Evolutionary conservation across 2,113 vertebrate species (phyloP), one percentile per base, ranked within the genome.

Genomic region (Labeo rohita): DNA sequence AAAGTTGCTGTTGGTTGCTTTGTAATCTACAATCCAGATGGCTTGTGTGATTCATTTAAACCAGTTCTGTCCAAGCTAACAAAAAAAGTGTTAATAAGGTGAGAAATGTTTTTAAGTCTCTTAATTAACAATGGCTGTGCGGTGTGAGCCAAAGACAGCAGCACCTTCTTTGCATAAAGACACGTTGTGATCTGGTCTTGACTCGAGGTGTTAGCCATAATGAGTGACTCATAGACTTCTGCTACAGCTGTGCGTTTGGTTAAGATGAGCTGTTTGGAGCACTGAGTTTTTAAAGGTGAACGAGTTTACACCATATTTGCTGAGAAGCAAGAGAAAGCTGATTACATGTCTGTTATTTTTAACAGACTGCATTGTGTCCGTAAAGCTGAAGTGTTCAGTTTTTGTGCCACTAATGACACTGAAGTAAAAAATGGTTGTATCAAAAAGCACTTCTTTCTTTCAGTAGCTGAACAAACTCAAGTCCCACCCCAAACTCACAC

Each of bases 191-290:
- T 34, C 39, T 50, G 79, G 39, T 81, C n/a, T 80, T 66, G 49
- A 63, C 5, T 28, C 12, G 63, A 66, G 79, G 79, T 6, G 39
- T 63, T 81, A 28, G 59, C 23, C 8, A 10, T 81, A 66, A 81
- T 81, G 79, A 81, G n/a, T 81, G 79, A 66, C 61, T 81, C 79
- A 49, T 49, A 3, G 59, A 61, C 59, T 81, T 52, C 23, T 76
- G 49, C 75, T 16, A 34, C 28, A 52, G 50, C 75, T 50, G 79
- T 66, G 79, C 43, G 5, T 34, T 15, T 63, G 79, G 39, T 80
- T 80, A 49, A 28, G 7, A 66, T 80, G 59, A 65, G 28, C 39
- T 28, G 39, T 80, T 80, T 80, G 50, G 43, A 65, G 61, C 49
- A 81, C 1, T 66, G n/a, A 81, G 39, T 80, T 80, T 13, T 47